Evolutionary conservation across 2,888 invertebrate genomes (phyloP).

Genomic region (Lycaena phlaeas): DNA sequence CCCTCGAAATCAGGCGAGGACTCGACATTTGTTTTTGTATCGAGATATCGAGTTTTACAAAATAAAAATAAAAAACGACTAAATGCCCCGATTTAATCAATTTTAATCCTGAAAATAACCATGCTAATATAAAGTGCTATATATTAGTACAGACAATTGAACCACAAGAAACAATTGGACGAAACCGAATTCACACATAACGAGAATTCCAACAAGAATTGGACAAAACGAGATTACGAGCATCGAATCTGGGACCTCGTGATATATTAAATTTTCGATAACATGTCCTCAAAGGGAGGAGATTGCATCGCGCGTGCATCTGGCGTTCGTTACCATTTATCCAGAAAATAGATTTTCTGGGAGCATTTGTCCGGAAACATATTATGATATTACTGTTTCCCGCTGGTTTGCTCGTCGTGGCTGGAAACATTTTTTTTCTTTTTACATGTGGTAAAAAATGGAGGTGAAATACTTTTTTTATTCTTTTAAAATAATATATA

Average conservation of each 20-base stretch:
- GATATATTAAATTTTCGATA: slow-evolving; percentile 23
- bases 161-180: too few species aligned
- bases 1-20: too few species aligned
- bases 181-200: background rate
- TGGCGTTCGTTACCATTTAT: slow-evolving; percentile 17
- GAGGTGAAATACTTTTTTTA: too few species aligned
- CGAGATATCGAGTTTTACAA: too few species aligned
- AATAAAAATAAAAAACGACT: too few species aligned
- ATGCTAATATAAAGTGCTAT: too few species aligned
- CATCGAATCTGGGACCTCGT: slow-evolving; percentile 13
- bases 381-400: background rate
- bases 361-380: background rate
- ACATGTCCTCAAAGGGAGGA: slow-evolving; percentile 23
- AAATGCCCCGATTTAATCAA: too few species aligned
- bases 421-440: background rate
- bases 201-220: background rate
- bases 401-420: slow-evolving; percentile 13
- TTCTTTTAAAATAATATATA: too few species aligned
- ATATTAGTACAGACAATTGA: too few species aligned
- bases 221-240: slow-evolving; percentile 10
- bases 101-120: too few species aligned
- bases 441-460: background rate
- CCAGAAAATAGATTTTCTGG: slow-evolving; percentile 6
- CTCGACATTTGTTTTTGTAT: too few species aligned
- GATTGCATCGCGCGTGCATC: slow-evolving; percentile 23